Evolutionary conservation across 2,888 invertebrate genomes (phyloP), one percentile per base, ranked within the genome.

Genomic region (Drosophila subsilvestris): DNA sequence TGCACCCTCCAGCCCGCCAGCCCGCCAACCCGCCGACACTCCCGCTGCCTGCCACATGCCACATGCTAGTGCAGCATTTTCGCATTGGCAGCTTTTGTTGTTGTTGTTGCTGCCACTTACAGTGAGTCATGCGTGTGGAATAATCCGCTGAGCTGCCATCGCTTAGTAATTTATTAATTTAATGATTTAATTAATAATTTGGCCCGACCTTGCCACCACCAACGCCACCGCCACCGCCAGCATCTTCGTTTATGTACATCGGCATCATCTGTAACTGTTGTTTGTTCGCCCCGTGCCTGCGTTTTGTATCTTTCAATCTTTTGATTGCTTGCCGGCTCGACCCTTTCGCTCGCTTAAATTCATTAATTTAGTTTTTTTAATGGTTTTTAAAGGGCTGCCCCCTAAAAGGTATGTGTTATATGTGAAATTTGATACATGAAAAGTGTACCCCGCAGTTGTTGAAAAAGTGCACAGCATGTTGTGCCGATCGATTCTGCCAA

Each of bases 141-240:
- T 29, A 56, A 76, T 67, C 76, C 57, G 55, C 66, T 62, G 67
- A 72, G 22, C 32, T 37, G 14, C 37, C 37, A 32, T 50, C 69
- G 54, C 58, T 78, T 75, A 72, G 69, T 66, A 72, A 83, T 88
- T 86, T 83, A 83, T 86, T 76, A 76, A 70, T 27, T 63, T 79
- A 73, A 84, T 86, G 79, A 74, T 83, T 86, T 83, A 86, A 88
- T 88, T 88, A 76, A 86, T 88, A 76, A 78, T 70, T 76, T 71
- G 54, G 47, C 42, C 29, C 59, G 83, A 79, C 72, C 78, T 82
- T 88, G 78, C 54, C 22, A 22, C 22, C 22, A 4, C 60, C 22
- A 32, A 18, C 65, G 69, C 76, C 61, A 22, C 22, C 22, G 22
- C 60, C 22, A 32, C 22, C 65, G 69, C 76, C 61, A 68, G 63